These are phyloP conservation scores for Lycocerus yunnanus DNA, from an alignment of 2,888 invertebrate genomes.

Conservation along the genomic window DNA sequence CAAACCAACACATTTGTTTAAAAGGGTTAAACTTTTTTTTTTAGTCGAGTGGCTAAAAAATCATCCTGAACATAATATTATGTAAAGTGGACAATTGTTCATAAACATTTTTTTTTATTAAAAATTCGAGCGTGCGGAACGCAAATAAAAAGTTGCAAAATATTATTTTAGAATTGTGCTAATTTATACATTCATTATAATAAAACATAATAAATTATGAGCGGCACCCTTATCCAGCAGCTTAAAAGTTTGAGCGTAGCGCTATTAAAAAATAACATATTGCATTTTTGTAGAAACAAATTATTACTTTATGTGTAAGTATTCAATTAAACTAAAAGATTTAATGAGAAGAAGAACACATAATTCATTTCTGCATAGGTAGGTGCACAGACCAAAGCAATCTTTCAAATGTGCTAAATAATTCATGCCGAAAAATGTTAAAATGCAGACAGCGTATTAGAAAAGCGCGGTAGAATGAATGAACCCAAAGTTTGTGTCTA, in stretches of 20 bases:
- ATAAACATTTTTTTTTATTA: neutral
- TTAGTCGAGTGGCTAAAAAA: neutral
- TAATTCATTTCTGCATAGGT: slow-evolving; percentile 8
- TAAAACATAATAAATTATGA: slow-evolving; percentile 1
- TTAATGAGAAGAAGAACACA: neutral
- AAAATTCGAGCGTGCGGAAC: neutral
- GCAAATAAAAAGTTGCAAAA: neutral
- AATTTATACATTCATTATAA: neutral
- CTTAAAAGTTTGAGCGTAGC: neutral
- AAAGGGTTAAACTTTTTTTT: neutral
- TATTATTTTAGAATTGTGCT: neutral
- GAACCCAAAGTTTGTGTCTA: slow-evolving; percentile 27
- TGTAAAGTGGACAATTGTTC: neutral
- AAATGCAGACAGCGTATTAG: slow-evolving; percentile 36
- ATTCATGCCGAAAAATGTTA: slow-evolving; percentile 26
- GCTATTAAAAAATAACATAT: neutral
- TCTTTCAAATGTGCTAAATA: slow-evolving; percentile 25
- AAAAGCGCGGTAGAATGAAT: slow-evolving; percentile 29
- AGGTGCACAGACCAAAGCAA: slow-evolving; percentile 19
- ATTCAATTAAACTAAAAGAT: neutral
- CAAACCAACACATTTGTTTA: neutral
- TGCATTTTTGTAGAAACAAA: neutral
- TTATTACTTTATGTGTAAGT: neutral
- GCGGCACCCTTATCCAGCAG: neutral
- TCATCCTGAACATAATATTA: neutral